Evolutionary conservation across 37 sponge, comb jelly and placozoan species (phyloP), one percentile per base, ranked within the genome.

Genomic region (Halichondria panicea): DNA sequence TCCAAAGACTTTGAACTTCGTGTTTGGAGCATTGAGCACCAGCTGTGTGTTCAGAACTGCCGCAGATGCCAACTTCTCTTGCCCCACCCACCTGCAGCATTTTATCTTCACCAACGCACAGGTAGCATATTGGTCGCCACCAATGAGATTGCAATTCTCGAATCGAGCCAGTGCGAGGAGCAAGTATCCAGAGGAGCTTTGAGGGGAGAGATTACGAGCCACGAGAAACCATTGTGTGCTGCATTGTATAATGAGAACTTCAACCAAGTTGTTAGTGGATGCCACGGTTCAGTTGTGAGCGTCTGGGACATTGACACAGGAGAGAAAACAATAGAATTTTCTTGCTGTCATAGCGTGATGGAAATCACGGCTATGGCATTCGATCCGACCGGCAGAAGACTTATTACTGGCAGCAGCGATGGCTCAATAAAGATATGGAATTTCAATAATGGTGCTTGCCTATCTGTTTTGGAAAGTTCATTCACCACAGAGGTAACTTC

Each of bases 351-450:
- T 57, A 89, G 94, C 6, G 74, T 88, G 33, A 73, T 71, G 18
- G 97, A 93, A 84, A 90, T 97, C 77, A 97, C 97, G 0, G 91
- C 97, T 35, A 97, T 97, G 97, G 69, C 89, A 0, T 91, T 97
- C 70, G 97, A 91, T 55, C 88, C 88, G 12, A 68, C 81, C 24
- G 94, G 91, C 4, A 57, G 97, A 35, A 70, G 91, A 30, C 89
- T 97, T 35, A 50, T 97, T 11, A 97, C 97, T 4, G 93, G 91
- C 22, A 94, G 83, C 0, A 79, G 83, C 28, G 94, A 97, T 74
- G 97, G 97, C 30, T 75, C 79, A 12, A 42, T 97, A n/a, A 97
- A 97, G 75, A 77, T 93, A 1, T 97, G 97, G 97, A 97, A 97
- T 82, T 97, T 96, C 54, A 97, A 93, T 63, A 93, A 97, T 74